phyloP scores from a whole-genome alignment of 2,113 vertebrate genomes.

The Calyptommatus sinebrachiatus region DNA sequence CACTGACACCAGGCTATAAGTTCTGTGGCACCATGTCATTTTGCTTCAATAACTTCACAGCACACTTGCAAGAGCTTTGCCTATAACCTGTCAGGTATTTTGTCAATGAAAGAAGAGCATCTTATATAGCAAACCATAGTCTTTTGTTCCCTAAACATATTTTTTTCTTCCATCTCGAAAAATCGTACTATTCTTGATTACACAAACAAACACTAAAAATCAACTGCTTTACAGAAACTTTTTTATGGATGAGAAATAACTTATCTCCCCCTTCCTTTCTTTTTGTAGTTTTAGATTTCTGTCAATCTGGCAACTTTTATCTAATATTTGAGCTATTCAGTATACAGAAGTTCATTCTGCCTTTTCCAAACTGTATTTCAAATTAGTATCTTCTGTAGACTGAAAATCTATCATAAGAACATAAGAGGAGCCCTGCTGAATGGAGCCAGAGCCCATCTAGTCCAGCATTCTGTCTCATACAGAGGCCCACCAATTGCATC shows the following conservation, averaged over 20 bases:
- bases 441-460: no score
- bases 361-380: not conserved
- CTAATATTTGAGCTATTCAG: not conserved
- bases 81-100: no score
- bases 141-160: not conserved
- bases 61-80: not conserved
- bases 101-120: not conserved
- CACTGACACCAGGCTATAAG: no score
- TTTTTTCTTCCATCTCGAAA: not conserved
- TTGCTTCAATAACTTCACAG: not conserved
- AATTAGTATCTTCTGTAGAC: not conserved
- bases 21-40: not conserved
- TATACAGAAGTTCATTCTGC: not conserved
- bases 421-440: no score
- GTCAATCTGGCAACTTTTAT: not conserved
- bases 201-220: not conserved
- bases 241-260: not conserved
- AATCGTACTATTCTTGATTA: not conserved
- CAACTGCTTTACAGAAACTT: not conserved
- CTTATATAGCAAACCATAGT: not conserved
- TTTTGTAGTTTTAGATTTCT: slow-evolving; percentile 14
- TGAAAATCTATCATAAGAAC: no score
- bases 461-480: no score
- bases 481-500: no score
- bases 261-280: not conserved